Evolutionary conservation across 64 coral and sea anemone species (phyloP), one percentile per base, ranked within the genome.

Genomic region (Pocillopora verrucosa): DNA sequence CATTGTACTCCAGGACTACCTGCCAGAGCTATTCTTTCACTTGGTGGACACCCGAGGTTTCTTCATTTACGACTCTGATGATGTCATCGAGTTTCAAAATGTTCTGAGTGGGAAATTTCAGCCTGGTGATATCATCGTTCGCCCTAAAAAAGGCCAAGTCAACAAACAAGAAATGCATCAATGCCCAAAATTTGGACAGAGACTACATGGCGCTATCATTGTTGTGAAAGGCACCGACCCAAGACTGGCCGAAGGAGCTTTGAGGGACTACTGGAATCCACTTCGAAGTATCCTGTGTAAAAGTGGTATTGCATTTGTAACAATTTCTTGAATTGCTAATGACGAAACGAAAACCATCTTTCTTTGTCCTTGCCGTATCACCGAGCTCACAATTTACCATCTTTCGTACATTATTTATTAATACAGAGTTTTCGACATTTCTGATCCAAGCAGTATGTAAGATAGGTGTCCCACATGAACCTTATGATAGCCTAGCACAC

Each of bases 11-110:
- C 84, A 92, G 36, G 91, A 92, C 85, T 92, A 93, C 77, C 77
- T 93, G 3, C 64, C 76, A 38, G 85, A 93, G 67, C 45, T 88
- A 65, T 93, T 93, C 57, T 93, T 93, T 58, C 76, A 45, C 36
- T 80, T 93, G 62, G 91, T 93, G 19, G 86, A 93, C 51, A 93
- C 91, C 16, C 76, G 86, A 14, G 91, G 91, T 17, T 93, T 93
- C 69, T 93, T 93, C 24, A 83, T 76, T 59, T 93, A 88, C 72
- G 57, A 88, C 20, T 30, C 87, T 20, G 69, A 88, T 69, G 91
- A 93, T 11, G 64, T 14, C 16, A 36, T 34, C 16, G 91, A 93
- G 36, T 80, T 93, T 58, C 25, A 82, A 16, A 79, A 93, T 30
- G 88, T 93, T 34, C 65, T 93, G 30, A 22, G 61, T n/a, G 91